Evolutionary conservation across 2,797 vertebrate species (phyloP).

Genomic region (Simalia tracyae): DNA sequence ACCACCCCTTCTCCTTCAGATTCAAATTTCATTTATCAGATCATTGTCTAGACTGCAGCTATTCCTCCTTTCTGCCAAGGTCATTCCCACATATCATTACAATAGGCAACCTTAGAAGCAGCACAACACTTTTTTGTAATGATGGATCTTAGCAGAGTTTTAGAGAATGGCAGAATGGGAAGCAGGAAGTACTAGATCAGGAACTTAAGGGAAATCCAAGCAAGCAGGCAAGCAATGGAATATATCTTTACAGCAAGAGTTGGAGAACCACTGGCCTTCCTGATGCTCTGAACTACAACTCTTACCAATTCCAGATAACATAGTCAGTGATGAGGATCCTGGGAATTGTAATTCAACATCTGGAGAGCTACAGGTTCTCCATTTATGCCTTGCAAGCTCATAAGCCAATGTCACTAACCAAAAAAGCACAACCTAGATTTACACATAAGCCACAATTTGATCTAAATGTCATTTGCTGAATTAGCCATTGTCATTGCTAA

Average conservation of each 20-base stretch:
- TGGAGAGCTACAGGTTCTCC: not conserved
- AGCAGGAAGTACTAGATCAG: not conserved
- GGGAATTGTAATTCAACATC: not conserved
- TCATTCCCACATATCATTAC: not conserved
- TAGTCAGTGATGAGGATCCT: not conserved
- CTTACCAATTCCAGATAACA: not conserved
- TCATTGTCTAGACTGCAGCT: not conserved
- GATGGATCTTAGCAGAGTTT: not conserved
- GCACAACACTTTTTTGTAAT: not conserved
- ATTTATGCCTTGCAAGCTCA: not conserved
- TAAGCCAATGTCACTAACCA: not conserved
- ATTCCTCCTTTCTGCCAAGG: not conserved
- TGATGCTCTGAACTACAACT: not conserved
- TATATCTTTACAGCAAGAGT: not conserved
- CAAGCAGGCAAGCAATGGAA: not conserved
- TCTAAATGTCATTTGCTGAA: not conserved
- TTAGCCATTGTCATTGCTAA: not conserved
- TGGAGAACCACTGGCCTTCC: not conserved
- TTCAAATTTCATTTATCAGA: not conserved
- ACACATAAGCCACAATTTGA: not conserved
- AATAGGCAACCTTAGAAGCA: not conserved
- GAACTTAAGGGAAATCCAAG: not conserved
- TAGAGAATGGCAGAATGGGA: conserved; percentile 7
- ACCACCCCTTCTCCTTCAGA: not conserved
- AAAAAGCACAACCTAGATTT: not conserved